Base-by-base conservation (phyloP, 1,140 invertebrate genomes). In the Drosophila jambulina region DNA sequence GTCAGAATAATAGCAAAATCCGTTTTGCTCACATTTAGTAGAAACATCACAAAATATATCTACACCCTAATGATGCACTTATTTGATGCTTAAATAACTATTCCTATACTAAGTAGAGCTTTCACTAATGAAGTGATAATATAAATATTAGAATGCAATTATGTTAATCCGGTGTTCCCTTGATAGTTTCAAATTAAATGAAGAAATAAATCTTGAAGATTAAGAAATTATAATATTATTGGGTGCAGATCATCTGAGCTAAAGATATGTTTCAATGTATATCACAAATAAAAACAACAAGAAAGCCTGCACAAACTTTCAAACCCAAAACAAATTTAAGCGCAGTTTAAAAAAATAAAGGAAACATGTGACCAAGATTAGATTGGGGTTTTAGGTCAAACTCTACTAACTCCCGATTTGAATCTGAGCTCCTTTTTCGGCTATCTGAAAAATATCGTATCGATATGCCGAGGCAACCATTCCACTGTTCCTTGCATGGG, bases 401-500 rank as follows among this genome's bases (percentile, higher is more conserved):
- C n/a, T 32, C 25, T 60, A 13, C 46, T 2, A 32, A 8, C 21
- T 54, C 15, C 7, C 1, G 5, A 61, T 57, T 17, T 12, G 8
- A 54, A 17, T 17, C 9, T 5, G 6, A 43, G 12, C 6, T 56
- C 38, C 38, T 23, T 49, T 13, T 21, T 27, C 9, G 32, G 53
- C 2, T 23, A 38, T 46, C 15, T 21, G 19, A 27, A 13, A 17
- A n/a, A 51, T 6, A n/a, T 34, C 15, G 6, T 13, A 32, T 51
- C 17, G 23, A 53, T 23, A 21, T 27, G 19, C 9, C 7, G 36
- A n/a, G 38, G n/a, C 32, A 57, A 23, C 17, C 62, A 49, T 23
- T 32, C 69, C 70, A 75, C 69, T 74, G 71, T 74, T 29, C 53
- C 27, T 19, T 48, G 70, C 29, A 48, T 46, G 27, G 58, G 48